Percentiles rank a stretch among this genome's conserved stretches.
phyloP scores from a whole-genome alignment of 2,888 invertebrate genomes.

The Scaptomyza tumidula region DNA sequence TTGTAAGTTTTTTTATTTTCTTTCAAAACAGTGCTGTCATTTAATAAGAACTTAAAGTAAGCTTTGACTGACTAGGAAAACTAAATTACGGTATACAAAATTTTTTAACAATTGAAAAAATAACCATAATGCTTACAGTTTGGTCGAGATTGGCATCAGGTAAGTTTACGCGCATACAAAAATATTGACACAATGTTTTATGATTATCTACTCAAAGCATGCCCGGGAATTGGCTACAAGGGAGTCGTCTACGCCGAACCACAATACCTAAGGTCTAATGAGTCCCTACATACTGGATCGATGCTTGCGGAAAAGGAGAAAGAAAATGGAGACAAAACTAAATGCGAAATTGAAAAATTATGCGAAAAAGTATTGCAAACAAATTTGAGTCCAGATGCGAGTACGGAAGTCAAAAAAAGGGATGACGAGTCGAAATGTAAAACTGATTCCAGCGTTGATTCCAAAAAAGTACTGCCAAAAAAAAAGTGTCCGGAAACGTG shows the following conservation, averaged over 20 bases:
- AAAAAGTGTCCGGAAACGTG: constrained; percentile 3
- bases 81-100: neutral
- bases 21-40: neutral
- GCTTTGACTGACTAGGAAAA: neutral
- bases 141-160: constrained; percentile 46
- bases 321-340: neutral
- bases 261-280: neutral
- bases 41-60: neutral
- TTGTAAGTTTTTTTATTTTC: constrained; percentile 4
- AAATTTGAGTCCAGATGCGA: too few species aligned
- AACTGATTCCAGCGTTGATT: too few species aligned
- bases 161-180: constrained; percentile 18
- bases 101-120: neutral
- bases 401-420: too few species aligned
- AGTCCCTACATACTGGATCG: constrained; percentile 12
- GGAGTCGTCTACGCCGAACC: neutral
- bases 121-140: constrained; percentile 39
- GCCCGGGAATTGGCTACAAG: constrained; percentile 16
- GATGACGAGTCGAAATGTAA: too few species aligned
- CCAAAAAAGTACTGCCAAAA: too few species aligned
- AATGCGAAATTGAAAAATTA: neutral
- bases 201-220: constrained; percentile 27
- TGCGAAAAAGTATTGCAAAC: neutral
- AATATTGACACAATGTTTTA: neutral
- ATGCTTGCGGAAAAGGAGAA: constrained; percentile 12